phyloP scores from a whole-genome alignment of 1,140 invertebrate species.

The Chironomus striatipennis region DNA sequence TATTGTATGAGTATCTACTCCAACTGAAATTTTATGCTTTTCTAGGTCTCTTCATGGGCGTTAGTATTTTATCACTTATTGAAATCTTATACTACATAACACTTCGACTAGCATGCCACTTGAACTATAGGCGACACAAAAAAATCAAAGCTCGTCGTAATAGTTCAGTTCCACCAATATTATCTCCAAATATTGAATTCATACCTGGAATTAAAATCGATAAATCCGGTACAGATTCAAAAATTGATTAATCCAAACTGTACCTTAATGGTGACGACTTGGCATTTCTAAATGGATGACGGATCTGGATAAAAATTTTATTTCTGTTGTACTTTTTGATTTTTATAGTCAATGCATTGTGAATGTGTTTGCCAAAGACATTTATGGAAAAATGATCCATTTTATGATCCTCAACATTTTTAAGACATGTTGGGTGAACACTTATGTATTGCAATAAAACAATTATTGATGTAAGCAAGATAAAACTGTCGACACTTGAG shows the following conservation, averaged over 20 bases:
- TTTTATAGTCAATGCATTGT: no score
- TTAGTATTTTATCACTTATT: conserved; percentile 54
- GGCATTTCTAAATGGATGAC: not conserved
- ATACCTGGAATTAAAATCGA: conserved; percentile 9
- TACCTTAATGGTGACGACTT: not conserved
- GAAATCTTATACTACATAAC: conserved; percentile 58
- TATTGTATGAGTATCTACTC: no score
- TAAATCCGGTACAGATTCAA: not conserved
- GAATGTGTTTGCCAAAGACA: no score
- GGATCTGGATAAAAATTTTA: not conserved
- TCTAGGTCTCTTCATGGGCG: conserved; percentile 47
- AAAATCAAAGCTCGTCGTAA: not conserved
- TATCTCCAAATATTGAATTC: not conserved
- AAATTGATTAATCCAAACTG: not conserved
- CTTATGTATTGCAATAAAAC: no score
- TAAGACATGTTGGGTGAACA: no score
- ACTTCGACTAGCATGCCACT: conserved; percentile 42
- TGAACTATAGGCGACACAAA: conserved; percentile 26
- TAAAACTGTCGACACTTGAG: no score
- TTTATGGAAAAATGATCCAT: no score
- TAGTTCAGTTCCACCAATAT: not conserved
- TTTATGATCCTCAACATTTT: no score
- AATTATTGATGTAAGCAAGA: no score
- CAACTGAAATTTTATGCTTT: not conserved
- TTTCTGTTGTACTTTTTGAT: not conserved